Evolutionary conservation across 1,140 invertebrate genomes (phyloP).

Genomic region (Acromyrmex heyeri): DNA sequence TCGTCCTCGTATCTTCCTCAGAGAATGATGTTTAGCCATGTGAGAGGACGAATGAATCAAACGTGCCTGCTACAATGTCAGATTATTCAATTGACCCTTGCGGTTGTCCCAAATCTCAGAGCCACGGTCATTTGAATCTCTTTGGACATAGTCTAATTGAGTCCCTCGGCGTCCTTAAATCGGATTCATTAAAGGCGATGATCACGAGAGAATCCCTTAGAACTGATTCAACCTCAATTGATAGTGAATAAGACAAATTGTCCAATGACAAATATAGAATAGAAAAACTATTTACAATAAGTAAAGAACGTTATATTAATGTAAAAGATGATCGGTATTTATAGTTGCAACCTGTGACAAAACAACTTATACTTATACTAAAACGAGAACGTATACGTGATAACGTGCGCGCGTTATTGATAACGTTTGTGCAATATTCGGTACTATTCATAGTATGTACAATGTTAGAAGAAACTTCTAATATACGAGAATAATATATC

Average conservation of each 20-base stretch:
- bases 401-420: background rate
- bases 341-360: background rate
- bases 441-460: background rate
- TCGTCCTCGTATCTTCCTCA: background rate
- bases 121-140: slow-evolving; percentile 41
- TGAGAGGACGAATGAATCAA: background rate
- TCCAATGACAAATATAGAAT: background rate
- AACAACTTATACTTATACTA: background rate
- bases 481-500: slow-evolving; percentile 21
- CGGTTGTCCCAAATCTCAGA: slow-evolving; percentile 50
- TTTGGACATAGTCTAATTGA: slow-evolving; percentile 54
- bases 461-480: slow-evolving; percentile 18
- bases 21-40: background rate
- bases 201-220: slow-evolving; percentile 22
- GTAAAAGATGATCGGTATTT: slow-evolving; percentile 1
- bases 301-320: slow-evolving; percentile 16
- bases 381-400: background rate
- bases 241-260: slow-evolving; percentile 17
- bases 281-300: slow-evolving; percentile 13
- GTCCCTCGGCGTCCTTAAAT: slow-evolving; percentile 34
- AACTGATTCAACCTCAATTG: background rate
- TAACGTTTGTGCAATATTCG: background rate
- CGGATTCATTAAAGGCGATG: slow-evolving; percentile 54
- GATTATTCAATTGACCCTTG: slow-evolving; percentile 64
- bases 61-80: slow-evolving; percentile 19